phyloP scores from a whole-genome alignment of 2,888 invertebrate species.

The Andrena dorsata region DNA sequence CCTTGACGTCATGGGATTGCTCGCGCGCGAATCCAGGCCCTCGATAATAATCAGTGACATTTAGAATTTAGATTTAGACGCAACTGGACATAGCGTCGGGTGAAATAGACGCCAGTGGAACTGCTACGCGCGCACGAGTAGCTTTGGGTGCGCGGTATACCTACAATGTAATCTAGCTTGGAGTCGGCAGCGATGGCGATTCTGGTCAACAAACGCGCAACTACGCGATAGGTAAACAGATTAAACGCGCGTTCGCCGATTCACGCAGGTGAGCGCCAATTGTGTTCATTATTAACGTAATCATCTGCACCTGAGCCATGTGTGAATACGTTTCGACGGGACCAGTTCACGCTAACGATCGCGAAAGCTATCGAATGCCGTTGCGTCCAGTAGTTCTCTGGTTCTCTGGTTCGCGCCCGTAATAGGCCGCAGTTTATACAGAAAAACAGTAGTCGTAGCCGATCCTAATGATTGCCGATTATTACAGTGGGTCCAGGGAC shows the following conservation, averaged over 20 bases:
- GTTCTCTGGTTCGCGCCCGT: neutral
- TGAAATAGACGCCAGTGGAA: too few relatives aligned
- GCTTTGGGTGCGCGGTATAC: neutral
- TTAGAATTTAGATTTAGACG: too few relatives aligned
- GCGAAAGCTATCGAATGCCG: slow-evolving; percentile 30
- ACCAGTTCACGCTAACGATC: slow-evolving; percentile 61
- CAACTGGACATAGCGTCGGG: too few relatives aligned
- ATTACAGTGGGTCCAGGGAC: too few relatives aligned
- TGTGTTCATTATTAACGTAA: slow-evolving; percentile 71
- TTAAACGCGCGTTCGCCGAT: slow-evolving; percentile 63
- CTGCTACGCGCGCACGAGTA: too few relatives aligned
- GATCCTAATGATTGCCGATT: too few relatives aligned
- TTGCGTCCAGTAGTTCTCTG: slow-evolving; percentile 3
- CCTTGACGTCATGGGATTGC: neutral
- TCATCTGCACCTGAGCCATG: slow-evolving; percentile 68
- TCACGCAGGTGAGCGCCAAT: slow-evolving; percentile 69
- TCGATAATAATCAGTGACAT: neutral
- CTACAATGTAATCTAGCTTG: neutral
- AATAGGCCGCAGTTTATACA: neutral
- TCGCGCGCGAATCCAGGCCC: neutral
- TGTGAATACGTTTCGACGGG: slow-evolving; percentile 50
- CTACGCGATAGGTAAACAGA: slow-evolving; percentile 59
- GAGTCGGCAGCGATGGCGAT: slow-evolving; percentile 5
- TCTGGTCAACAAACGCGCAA: slow-evolving; percentile 25
- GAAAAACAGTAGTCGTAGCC: neutral